Evolutionary conservation across 2,113 vertebrate genomes (phyloP), one percentile per base, ranked within the genome.

Genomic region (Montifringilla adamsi): DNA sequence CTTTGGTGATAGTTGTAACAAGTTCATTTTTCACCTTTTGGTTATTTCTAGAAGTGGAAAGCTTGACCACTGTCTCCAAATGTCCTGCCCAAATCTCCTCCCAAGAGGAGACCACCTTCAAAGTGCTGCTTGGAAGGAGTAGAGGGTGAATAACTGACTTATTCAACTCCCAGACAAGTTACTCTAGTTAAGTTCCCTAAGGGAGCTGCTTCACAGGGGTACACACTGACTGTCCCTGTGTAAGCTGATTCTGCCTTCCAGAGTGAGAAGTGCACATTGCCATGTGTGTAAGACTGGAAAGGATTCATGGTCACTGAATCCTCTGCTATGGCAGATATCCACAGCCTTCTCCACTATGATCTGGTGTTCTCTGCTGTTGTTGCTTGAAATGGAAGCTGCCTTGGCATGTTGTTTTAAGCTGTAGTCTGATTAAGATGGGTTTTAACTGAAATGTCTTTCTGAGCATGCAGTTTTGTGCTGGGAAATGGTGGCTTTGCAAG

Each of bases 391-490:
- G 33, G 75, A 66, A 94, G 92, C 92, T 94, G 76, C 90, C 83
- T 87, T 96, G 93, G 88, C 92, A 82, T 96, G 88, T 70, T 72
- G 39, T 52, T 78, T 74, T n/a, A 64, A 81, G 88, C 74, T 93
- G 43, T 84, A 66, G 73, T 83, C 80, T 84, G 66, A 41, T 92
- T n/a, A 49, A 43, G 88, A 84, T 64, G 86, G 90, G 58, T 73
- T 93, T 94, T 72, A 87, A 60, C 58, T 46, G 60, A 46, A 53
- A 30, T 43, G 56, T 87, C 66, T 78, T 81, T 89, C 56, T 86
- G 58, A 94, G 95, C 94, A 95, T 94, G 95, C 73, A 31, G 0
- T 22, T 72, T 56, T 95, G 66, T 93, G 92, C 80, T 96, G 92
- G 90, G 90, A 89, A 69, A 18, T 3, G 52, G 44, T 92, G 76